Evolutionary conservation across 2,113 vertebrate species (phyloP).

Genomic region (Zingel zingel): DNA sequence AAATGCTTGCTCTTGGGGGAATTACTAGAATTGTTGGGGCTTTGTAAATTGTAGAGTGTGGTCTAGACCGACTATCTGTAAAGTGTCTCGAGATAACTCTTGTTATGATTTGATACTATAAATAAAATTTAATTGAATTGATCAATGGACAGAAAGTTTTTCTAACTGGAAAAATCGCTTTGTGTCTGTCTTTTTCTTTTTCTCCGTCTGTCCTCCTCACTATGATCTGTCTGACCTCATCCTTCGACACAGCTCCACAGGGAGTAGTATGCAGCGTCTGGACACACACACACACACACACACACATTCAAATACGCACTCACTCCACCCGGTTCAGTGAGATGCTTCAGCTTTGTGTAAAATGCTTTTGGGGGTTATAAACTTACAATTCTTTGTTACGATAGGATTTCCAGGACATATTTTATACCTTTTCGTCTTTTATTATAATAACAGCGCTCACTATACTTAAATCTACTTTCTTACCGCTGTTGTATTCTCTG

Average conservation of each 20-base stretch:
- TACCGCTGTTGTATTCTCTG: constrained; percentile 18
- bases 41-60: too few relatives aligned
- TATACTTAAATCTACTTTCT: constrained; percentile 1
- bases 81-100: too few relatives aligned
- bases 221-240: constrained; percentile 67
- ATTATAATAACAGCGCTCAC: neutral
- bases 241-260: constrained; percentile 49
- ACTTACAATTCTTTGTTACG: constrained; percentile 23
- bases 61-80: too few relatives aligned
- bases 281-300: constrained; percentile 10
- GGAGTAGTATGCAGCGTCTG: constrained; percentile 67
- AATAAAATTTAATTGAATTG: too few relatives aligned
- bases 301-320: neutral
- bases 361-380: constrained; percentile 26
- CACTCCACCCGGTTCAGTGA: constrained; percentile 3
- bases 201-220: constrained; percentile 46
- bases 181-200: neutral
- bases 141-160: neutral
- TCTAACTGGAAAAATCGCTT: constrained; percentile 21
- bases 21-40: too few relatives aligned
- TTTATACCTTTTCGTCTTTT: neutral
- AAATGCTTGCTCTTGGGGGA: too few relatives aligned
- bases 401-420: constrained; percentile 20
- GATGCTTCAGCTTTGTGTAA: constrained; percentile 33
- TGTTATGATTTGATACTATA: too few relatives aligned